Conservation (phyloP, 2,797 vertebrate species). For the Pangasius krempfi region DNA sequence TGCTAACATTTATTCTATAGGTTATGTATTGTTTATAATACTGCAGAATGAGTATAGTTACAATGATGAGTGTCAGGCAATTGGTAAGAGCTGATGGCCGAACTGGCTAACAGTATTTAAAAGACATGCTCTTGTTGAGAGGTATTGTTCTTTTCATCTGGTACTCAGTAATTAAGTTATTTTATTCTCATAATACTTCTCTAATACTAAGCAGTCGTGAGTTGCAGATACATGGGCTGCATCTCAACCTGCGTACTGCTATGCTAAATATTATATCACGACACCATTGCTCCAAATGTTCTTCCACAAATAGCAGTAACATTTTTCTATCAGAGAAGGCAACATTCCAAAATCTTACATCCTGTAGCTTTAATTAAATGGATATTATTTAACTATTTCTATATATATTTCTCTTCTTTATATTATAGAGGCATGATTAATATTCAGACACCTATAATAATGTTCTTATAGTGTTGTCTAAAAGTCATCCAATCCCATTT, state of each 20-base stretch:
- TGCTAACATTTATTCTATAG: not conserved
- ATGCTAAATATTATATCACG: not conserved
- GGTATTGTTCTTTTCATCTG: not conserved
- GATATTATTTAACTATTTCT: not conserved
- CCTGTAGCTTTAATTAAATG: not conserved
- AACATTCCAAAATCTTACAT: not conserved
- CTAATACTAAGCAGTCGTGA: not conserved
- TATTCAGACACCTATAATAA: not conserved
- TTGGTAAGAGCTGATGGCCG: not conserved
- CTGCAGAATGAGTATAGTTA: not conserved
- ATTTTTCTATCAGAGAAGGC: not conserved
- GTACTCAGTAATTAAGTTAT: not conserved
- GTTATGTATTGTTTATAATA: not conserved
- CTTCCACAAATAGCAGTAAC: not conserved
- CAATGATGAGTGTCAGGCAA: not conserved
- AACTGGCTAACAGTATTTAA: not conserved
- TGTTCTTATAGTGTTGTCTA: too few relatives aligned
- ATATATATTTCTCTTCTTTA: too few relatives aligned
- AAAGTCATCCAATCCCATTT: too few relatives aligned
- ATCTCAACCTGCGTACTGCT: not conserved
- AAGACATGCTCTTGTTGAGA: not conserved
- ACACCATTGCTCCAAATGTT: not conserved
- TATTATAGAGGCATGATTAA: not conserved
- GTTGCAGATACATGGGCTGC: not conserved
- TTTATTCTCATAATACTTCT: not conserved